Conservation (phyloP, 2,797 vertebrate genomes). For the Macropodus opercularis region DNA sequence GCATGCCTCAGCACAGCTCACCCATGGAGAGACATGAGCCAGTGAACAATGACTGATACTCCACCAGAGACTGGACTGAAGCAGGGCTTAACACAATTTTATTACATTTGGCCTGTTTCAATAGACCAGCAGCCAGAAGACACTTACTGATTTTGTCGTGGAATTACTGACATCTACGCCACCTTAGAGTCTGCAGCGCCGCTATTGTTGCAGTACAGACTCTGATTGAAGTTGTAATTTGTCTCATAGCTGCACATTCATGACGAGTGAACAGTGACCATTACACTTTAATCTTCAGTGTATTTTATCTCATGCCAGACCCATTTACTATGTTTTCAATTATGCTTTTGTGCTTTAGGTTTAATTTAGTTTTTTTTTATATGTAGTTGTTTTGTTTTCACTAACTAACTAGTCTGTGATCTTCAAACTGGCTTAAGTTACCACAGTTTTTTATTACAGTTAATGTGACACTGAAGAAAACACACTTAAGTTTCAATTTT, state of each 20-base stretch:
- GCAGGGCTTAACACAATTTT: constrained; percentile 76
- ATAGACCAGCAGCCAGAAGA: constrained; percentile 60
- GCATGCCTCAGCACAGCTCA: constrained; percentile 75
- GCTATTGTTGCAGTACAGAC: constrained; percentile 53
- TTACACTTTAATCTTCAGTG: too few relatives aligned
- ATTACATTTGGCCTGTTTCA: constrained; percentile 77
- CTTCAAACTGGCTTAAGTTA: too few relatives aligned
- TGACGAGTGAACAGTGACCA: too few relatives aligned
- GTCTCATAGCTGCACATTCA: not conserved
- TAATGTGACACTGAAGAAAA: not conserved
- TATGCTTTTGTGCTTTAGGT: too few relatives aligned
- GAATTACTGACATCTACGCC: constrained; percentile 66
- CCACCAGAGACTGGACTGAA: constrained; percentile 63
- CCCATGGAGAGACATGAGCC: constrained; percentile 67
- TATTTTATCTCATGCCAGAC: too few relatives aligned
- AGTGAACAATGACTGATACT: constrained; percentile 78
- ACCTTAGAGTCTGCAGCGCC: constrained; percentile 58
- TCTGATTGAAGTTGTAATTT: constrained; percentile 34
- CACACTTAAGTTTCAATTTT: too few relatives aligned
- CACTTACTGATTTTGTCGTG: constrained; percentile 71
- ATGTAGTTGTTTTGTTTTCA: too few relatives aligned
- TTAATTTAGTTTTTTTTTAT: too few relatives aligned
- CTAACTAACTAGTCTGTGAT: too few relatives aligned
- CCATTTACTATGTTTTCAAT: too few relatives aligned
- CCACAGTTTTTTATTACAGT: not conserved